Evolutionary conservation across 1,140 invertebrate genomes (phyloP).

Genomic region (Diorhabda sublineata): DNA sequence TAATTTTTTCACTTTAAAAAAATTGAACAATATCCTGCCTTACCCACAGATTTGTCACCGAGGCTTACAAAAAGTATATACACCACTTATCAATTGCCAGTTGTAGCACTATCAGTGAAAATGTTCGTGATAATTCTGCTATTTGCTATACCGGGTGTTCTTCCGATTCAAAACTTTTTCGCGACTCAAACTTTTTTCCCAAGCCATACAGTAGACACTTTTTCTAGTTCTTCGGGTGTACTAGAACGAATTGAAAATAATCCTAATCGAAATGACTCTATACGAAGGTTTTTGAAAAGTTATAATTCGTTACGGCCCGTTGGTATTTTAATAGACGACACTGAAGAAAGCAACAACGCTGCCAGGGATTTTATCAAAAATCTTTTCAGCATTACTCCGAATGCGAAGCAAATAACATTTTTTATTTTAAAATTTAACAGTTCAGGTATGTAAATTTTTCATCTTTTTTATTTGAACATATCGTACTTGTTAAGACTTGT

Average conservation of each 20-base stretch:
- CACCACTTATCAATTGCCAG: slow-evolving; percentile 4
- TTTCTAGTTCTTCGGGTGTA: not conserved
- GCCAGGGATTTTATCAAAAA: slow-evolving; percentile 9
- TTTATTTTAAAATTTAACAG: slow-evolving; percentile 6
- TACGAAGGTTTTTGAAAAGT: slow-evolving; percentile 10
- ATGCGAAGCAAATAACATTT: slow-evolving; percentile 10
- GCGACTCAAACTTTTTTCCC: not conserved
- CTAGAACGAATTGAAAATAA: slow-evolving; percentile 5
- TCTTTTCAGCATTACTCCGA: not conserved
- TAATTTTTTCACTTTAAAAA: slow-evolving; percentile 1
- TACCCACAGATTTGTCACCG: slow-evolving; percentile 14
- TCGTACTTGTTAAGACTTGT: too few relatives aligned
- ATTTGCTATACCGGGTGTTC: not conserved
- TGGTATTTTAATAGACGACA: slow-evolving; percentile 9
- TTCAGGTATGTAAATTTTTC: not conserved
- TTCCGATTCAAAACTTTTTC: not conserved
- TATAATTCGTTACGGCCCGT: slow-evolving; percentile 12
- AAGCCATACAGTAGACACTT: not conserved
- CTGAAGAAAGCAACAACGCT: not conserved
- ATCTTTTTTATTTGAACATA: too few relatives aligned
- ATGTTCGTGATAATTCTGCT: slow-evolving; percentile 5
- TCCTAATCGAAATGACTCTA: slow-evolving; percentile 7
- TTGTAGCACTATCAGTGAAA: slow-evolving; percentile 1
- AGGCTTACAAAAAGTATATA: slow-evolving; percentile 10
- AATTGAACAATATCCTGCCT: slow-evolving; percentile 19